Evolutionary conservation across 2,113 vertebrate species (phyloP), one percentile per base, ranked within the genome.

Genomic region (Phalacrocorax aristotelis): DNA sequence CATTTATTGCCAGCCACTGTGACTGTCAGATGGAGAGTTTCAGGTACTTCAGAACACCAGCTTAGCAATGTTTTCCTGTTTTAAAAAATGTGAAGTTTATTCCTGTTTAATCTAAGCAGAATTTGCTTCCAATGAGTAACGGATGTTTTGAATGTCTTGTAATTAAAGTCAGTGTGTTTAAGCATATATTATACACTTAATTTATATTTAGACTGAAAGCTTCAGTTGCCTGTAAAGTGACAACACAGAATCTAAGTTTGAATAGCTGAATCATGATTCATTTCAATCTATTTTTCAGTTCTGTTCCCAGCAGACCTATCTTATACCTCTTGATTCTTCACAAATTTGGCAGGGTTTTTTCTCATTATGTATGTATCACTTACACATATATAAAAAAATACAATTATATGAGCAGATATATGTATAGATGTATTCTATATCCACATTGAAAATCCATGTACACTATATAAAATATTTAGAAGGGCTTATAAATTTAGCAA

Each of bases 241-340:
- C 40, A 95, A 95, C 65, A 91, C 3, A 91, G 34, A 26, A 92
- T 92, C 81, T 81, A 89, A 89, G 48, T 92, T 64, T 86, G 44
- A 96, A 93, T 91, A 94, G 84, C 36, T 95, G 85, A 97, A 97
- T 94, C 68, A 90, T 77, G 49, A 84, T 96, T 95, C 15, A 79
- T 77, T 94, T 89, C 27, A 54, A 58, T 52, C 34, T 87, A 65
- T 81, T 95, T 89, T 93, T 82, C 71, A 27, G 44, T 90, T 86
- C 75, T 77, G 17, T 93, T 91, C 38, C 65, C 68, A 95, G 58
- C 34, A 90, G 52, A 82, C 8, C 70, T 92, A 42, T 83, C 36
- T 85, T 84, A 91, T 64, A 92, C 9, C 80, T 62, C 42, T 84
- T 69, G 61, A 93, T 92, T 91, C 34, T 91, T 95, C 30, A 91